Evolutionary conservation across 2,113 vertebrate species (phyloP).

Genomic region (Phyllopteryx taeniolatus): DNA sequence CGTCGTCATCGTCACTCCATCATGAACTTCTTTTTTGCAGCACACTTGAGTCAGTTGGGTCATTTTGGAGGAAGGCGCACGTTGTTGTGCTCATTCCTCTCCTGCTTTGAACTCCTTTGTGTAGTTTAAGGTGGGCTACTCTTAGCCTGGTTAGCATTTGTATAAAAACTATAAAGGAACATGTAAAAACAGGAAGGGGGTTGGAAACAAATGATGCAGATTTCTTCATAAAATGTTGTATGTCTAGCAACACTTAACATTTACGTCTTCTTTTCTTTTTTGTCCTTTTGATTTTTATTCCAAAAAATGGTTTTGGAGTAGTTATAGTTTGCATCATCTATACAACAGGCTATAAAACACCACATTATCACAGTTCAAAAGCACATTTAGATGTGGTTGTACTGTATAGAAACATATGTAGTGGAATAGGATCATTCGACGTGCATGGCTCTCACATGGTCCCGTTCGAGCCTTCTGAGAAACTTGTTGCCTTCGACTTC

Average conservation of each 20-base stretch:
- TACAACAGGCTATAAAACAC: conserved; percentile 99
- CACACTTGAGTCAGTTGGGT: conserved; percentile 31
- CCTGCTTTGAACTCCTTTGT: conserved; percentile 27
- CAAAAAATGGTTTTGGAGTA: conserved; percentile 91
- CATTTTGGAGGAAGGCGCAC: conserved; percentile 55
- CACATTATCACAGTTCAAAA: conserved; percentile 99
- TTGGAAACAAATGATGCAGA: conserved; percentile 81
- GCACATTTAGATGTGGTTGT: conserved; percentile 99
- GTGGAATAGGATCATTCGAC: conserved; percentile 94
- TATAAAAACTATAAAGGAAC: conserved; percentile 80
- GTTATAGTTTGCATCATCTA: conserved; percentile 99
- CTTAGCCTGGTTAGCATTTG: conserved; percentile 58
- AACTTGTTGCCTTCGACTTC: conserved; percentile 77
- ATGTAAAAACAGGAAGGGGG: conserved; percentile 75
- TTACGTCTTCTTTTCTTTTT: conserved; percentile 74
- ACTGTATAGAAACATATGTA: conserved; percentile 99
- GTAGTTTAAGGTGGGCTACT: conserved; percentile 53
- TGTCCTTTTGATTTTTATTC: conserved; percentile 74
- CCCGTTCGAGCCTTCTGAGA: conserved; percentile 73
- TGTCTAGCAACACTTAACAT: conserved; percentile 99
- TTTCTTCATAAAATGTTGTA: conserved; percentile 90
- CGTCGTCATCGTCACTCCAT: conserved; percentile 26
- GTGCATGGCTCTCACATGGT: conserved; percentile 93
- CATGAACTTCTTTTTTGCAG: background rate
- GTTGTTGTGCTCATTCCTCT: conserved; percentile 25